Evolutionary conservation across 2,888 invertebrate genomes (phyloP), one percentile per base, ranked within the genome.

Genomic region (Aromia moschata): DNA sequence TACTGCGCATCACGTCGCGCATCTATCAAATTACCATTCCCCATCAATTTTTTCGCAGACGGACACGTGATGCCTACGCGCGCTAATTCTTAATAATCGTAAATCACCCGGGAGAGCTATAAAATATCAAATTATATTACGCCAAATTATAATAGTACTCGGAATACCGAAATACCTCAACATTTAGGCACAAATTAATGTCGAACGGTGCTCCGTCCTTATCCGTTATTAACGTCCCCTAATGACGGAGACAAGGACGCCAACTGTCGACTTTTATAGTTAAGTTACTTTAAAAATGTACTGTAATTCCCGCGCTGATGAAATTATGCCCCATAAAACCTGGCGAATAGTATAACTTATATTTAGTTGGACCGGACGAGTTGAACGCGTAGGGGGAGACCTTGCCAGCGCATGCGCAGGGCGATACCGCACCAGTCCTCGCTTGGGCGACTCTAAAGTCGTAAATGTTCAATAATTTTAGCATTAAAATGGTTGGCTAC

Each of bases 241-340:
- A 74, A 76, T 75, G 73, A 77, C 72, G 73, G 73, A 75, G 74
- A 74, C 74, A 70, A 72, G 73, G 75, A 74, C 65, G 65, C 66
- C 65, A 61, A 68, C 60, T 62, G 65, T 63, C 64, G 73, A 74
- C 73, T 70, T 76, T 76, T 75, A 78, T 69, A 72, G 72, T 73
- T 74, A 68, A 69, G 73, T 75, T 76, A 75, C 74, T 74, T 64
- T 60, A 70, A 75, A 76, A 74, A 76, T 75, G 72, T 69, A 69
- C 74, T 70, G 75, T 74, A 75, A 75, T 76, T 75, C 73, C 72
- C 68, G 67, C 71, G 68, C 70, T 74, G 78, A 77, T 78, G 76
- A 77, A 77, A 77, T 77, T 77, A 77, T 77, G 77, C 74, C 70
- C 73, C 77, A 73, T 78, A 77, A 78, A 78, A 71, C n/a, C 69